A percentile compares a stretch with the other conserved stretches of the same genome.
Evolutionary conservation across 2,888 invertebrate species (phyloP).

Genomic region (Tetragonisca angustula): DNA sequence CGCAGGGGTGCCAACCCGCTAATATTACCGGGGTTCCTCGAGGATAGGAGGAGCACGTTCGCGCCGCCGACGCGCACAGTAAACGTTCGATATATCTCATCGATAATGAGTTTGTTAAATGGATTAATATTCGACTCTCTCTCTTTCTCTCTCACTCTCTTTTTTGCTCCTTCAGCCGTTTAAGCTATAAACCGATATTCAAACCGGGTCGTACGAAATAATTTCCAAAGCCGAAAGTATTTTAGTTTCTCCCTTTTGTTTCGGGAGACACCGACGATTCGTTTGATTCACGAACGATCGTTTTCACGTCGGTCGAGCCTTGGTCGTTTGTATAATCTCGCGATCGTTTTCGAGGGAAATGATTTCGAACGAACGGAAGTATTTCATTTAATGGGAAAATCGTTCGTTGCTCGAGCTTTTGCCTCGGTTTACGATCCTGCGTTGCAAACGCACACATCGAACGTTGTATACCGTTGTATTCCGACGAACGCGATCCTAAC

Average conservation of each 20-base stretch:
- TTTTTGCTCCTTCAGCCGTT: conserved; percentile 25
- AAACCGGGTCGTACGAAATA: not conserved
- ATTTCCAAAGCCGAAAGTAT: not conserved
- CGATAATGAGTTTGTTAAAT: conserved; percentile 83
- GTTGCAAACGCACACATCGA: not conserved
- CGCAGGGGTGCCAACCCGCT: conserved; percentile 83
- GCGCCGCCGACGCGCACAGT: conserved; percentile 78
- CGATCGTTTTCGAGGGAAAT: not conserved
- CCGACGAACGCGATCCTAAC: not conserved
- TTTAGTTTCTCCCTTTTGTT: not conserved
- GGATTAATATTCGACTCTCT: conserved; percentile 79
- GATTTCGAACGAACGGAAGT: not conserved
- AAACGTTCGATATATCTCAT: conserved; percentile 82
- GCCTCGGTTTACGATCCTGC: not conserved
- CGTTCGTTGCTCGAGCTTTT: not conserved
- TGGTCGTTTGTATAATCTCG: not conserved
- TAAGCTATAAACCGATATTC: conserved; percentile 32
- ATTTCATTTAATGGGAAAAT: not conserved
- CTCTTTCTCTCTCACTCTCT: conserved; percentile 57
- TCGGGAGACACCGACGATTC: too few relatives aligned
- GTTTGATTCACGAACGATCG: too few relatives aligned
- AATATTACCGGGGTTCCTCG: conserved; percentile 76
- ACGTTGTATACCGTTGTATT: not conserved
- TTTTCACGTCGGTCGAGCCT: too few relatives aligned
- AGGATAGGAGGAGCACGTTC: conserved; percentile 76